Percentiles rank a stretch among this genome's conserved stretches.
These are phyloP conservation scores for Serripes groenlandicus DNA, from an alignment of 2,888 invertebrate genomes.

Conservation along the genomic window DNA sequence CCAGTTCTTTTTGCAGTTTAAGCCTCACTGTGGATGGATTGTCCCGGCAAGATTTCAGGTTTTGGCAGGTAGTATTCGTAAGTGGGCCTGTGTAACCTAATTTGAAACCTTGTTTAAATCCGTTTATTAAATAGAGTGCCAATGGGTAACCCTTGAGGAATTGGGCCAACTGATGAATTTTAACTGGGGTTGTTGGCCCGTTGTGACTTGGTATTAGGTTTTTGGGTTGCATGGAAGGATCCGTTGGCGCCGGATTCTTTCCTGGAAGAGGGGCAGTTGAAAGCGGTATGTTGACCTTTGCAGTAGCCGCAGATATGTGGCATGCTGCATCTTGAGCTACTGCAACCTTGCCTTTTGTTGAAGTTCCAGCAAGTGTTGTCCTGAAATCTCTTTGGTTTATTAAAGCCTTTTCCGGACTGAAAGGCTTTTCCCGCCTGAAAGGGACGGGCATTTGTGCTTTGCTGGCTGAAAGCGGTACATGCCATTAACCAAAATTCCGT, in stretches of 20 bases:
- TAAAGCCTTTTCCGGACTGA: background rate
- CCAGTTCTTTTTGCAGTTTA: conserved; percentile 15
- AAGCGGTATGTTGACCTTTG: conserved; percentile 23
- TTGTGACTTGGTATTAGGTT: background rate
- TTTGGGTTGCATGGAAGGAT: background rate
- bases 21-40: background rate
- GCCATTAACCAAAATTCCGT: conserved; percentile 52
- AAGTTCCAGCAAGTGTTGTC: conserved; percentile 35
- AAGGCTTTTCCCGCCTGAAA: too few species aligned
- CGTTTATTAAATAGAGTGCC: conserved; percentile 22
- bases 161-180: background rate
- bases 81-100: conserved; percentile 20
- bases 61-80: background rate
- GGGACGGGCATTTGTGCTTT: too few species aligned
- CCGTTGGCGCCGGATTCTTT: conserved; percentile 2
- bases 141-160: too few species aligned
- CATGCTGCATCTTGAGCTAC: background rate
- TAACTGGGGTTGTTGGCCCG: background rate
- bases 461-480: background rate
- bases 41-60: conserved; percentile 31
- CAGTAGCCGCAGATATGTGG: conserved; percentile 39
- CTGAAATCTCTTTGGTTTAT: background rate
- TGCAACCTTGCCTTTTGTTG: conserved; percentile 15
- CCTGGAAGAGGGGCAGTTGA: conserved; percentile 9
- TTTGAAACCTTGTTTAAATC: conserved; percentile 31